A percentile compares a stretch with the other conserved stretches of the same genome.
These are phyloP conservation scores for Cephalopholis sonnerati DNA, from an alignment of 2,113 vertebrate genomes.

Conservation along the genomic window DNA sequence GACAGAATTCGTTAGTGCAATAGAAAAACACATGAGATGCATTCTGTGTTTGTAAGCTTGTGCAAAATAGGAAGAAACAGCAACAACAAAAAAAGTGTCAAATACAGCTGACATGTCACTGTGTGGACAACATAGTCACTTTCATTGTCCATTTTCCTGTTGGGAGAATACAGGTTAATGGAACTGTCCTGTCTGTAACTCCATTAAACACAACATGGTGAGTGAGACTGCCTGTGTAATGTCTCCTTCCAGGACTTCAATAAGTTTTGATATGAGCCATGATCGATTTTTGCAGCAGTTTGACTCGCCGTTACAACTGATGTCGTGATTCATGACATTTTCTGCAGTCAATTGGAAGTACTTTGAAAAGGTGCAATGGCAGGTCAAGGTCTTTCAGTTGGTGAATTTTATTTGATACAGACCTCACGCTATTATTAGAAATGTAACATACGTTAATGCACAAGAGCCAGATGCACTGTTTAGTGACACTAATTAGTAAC, in stretches of 20 bases:
- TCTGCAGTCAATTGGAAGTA: not conserved
- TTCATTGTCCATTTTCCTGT: not conserved
- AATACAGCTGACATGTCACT: not conserved
- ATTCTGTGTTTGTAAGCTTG: not conserved
- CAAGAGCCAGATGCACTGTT: too few species aligned
- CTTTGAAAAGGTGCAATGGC: not conserved
- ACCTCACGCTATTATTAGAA: too few species aligned
- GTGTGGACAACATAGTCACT: not conserved
- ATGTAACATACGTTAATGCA: too few species aligned
- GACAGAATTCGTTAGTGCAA: not conserved
- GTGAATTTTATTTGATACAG: too few species aligned
- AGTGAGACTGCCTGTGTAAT: not conserved
- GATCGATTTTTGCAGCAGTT: constrained; percentile 18
- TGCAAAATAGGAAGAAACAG: not conserved
- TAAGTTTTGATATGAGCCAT: constrained; percentile 1
- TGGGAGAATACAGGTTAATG: not conserved
- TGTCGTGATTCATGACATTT: constrained; percentile 11
- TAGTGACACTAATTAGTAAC: too few species aligned
- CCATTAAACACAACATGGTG: constrained; percentile 1
- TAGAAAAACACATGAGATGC: not conserved
- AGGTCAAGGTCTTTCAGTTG: not conserved
- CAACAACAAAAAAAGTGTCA: not conserved
- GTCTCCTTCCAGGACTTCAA: not conserved
- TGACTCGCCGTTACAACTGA: not conserved
- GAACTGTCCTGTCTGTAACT: not conserved